Evolutionary conservation across 37 sponge, comb jelly and placozoan genomes (phyloP).

Genomic region (Geodia barretti): DNA sequence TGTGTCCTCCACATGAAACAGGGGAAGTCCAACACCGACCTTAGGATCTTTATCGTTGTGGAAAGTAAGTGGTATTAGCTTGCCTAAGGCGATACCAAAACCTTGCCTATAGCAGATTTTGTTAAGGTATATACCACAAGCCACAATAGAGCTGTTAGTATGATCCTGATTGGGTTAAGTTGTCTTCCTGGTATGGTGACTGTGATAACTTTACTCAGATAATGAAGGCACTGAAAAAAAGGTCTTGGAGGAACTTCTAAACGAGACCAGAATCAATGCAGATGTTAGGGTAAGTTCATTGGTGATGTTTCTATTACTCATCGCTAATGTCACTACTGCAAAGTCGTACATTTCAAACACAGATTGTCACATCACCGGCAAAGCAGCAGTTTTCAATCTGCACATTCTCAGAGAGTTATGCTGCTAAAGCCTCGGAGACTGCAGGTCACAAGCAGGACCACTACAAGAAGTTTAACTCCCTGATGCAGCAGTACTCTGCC

Average conservation of each 20-base stretch:
- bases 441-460: constrained; percentile 1
- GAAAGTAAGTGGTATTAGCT: constrained; percentile 41
- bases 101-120: too few species aligned
- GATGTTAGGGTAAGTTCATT: constrained; percentile 63
- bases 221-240: constrained; percentile 31
- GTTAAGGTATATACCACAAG: too few species aligned
- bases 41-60: constrained; percentile 73
- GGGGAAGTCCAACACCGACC: constrained; percentile 50
- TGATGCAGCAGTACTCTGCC: constrained; percentile 46
- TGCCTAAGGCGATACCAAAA: neutral
- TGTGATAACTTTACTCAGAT: constrained; percentile 1
- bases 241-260: constrained; percentile 61
- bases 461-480: constrained; percentile 43
- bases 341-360: too few species aligned
- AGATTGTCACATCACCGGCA: constrained; percentile 28
- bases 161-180: too few species aligned
- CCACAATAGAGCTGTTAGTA: too few species aligned
- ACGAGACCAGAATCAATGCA: constrained; percentile 80
- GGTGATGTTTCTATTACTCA: too few species aligned
- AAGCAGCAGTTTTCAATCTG: constrained; percentile 3
- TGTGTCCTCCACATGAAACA: constrained; percentile 95
- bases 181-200: too few species aligned
- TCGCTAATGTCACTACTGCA: too few species aligned
- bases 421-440: neutral
- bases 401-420: constrained; percentile 61